Evolutionary conservation across 2,113 vertebrate genomes (phyloP).

Genomic region (Ardeotis arabs): DNA sequence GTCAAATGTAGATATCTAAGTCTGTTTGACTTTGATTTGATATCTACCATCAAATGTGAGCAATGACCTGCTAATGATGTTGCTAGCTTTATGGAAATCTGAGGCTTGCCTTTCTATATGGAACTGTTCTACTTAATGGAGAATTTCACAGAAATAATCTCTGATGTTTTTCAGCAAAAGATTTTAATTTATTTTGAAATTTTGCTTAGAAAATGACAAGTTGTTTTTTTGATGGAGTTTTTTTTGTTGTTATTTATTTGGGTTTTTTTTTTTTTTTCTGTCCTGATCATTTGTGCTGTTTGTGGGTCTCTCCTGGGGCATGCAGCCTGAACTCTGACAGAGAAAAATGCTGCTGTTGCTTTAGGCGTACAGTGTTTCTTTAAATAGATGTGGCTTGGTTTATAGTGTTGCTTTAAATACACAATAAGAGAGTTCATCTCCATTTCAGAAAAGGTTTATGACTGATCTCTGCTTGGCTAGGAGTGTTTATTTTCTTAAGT

Average conservation of each 20-base stretch:
- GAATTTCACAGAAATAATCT: not conserved
- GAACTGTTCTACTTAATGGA: not conserved
- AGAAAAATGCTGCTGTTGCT: not conserved
- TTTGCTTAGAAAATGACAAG: not conserved
- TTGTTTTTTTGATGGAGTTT: too few relatives aligned
- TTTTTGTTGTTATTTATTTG: not conserved
- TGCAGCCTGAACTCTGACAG: not conserved
- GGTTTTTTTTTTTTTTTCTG: not conserved
- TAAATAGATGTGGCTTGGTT: constrained; percentile 32
- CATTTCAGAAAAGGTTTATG: constrained; percentile 38
- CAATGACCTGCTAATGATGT: not conserved
- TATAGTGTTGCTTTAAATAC: constrained; percentile 55
- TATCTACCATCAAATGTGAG: not conserved
- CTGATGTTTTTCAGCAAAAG: not conserved
- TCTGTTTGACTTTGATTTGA: not conserved
- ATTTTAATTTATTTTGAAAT: not conserved
- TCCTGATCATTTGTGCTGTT: not conserved
- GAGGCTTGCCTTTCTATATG: not conserved
- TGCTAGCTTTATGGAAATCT: not conserved
- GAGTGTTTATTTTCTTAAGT: constrained; percentile 38
- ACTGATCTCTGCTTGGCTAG: constrained; percentile 13
- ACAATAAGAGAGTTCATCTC: constrained; percentile 51
- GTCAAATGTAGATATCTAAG: not conserved
- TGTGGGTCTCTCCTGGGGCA: not conserved
- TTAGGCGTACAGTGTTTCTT: constrained; percentile 22